phyloP scores from a whole-genome alignment of 2,888 invertebrate genomes.

The Sturmia bella region DNA sequence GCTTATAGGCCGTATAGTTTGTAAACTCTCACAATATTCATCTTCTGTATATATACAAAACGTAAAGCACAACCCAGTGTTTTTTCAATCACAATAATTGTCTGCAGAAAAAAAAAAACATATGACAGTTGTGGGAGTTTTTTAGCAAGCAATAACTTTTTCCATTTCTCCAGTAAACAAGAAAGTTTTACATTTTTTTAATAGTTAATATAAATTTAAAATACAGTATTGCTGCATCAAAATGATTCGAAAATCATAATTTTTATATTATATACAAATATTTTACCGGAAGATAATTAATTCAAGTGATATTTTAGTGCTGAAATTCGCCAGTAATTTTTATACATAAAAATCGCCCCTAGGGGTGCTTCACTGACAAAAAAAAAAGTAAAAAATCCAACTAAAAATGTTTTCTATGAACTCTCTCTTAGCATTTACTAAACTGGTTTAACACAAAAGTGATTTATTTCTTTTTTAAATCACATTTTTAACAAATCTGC shows the following conservation, averaged over 20 bases:
- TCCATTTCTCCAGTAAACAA: constrained; percentile 59
- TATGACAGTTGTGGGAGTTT: constrained; percentile 48
- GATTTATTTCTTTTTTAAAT: constrained; percentile 23
- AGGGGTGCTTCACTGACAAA: constrained; percentile 25
- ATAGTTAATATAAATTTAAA: constrained; percentile 26
- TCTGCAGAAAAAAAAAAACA: constrained; percentile 13
- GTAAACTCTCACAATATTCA: too few relatives aligned
- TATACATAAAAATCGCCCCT: constrained; percentile 41
- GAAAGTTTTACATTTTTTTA: constrained; percentile 43
- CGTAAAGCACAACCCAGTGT: too few relatives aligned
- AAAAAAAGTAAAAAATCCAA: constrained; percentile 33
- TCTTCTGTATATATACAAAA: too few relatives aligned
- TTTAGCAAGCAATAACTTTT: constrained; percentile 40
- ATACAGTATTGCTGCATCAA: background rate
- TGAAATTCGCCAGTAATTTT: constrained; percentile 8
- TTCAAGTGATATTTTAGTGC: constrained; percentile 9
- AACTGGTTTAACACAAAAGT: constrained; percentile 42
- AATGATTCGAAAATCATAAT: constrained; percentile 8
- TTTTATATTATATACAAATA: background rate
- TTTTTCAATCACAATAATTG: too few relatives aligned
- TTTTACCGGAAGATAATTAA: background rate
- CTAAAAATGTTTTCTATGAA: constrained; percentile 46
- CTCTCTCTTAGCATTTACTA: constrained; percentile 42
- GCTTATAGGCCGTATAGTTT: too few relatives aligned
- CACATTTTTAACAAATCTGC: constrained; percentile 14